A percentile compares a stretch with the other conserved stretches of the same genome.
Evolutionary conservation across 2,113 vertebrate genomes (phyloP).

Genomic region (Microcebus ravelobensis): DNA sequence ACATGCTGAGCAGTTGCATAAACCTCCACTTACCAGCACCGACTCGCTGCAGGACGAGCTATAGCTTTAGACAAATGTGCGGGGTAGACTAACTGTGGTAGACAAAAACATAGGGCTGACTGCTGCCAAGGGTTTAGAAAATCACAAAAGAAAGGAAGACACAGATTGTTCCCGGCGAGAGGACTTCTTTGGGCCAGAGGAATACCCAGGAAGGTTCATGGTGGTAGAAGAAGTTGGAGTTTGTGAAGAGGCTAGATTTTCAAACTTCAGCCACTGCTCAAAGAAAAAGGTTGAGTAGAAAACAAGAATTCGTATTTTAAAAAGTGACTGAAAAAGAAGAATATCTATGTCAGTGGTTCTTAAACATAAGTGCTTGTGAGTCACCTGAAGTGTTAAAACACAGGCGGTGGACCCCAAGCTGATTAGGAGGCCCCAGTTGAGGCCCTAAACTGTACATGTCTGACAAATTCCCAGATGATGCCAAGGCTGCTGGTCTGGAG

Average conservation of each 20-base stretch:
- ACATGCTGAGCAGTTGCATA: not conserved
- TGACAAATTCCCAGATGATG: not conserved
- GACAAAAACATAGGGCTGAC: not conserved
- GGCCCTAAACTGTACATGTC: not conserved
- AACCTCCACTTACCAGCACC: not conserved
- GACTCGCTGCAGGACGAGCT: no score
- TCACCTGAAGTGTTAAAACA: not conserved
- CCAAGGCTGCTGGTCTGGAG: not conserved
- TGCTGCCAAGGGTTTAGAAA: not conserved
- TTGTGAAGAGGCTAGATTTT: not conserved
- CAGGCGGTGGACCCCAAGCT: not conserved
- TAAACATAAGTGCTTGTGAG: not conserved
- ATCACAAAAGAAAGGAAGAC: not conserved
- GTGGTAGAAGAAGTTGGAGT: not conserved
- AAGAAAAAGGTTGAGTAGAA: not conserved
- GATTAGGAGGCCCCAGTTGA: not conserved
- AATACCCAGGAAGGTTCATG: not conserved
- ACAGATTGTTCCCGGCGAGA: not conserved
- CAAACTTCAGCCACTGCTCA: not conserved
- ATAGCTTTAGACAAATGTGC: not conserved
- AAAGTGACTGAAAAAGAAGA: slow-evolving; percentile 12
- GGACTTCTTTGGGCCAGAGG: not conserved
- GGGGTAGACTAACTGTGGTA: not conserved
- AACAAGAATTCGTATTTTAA: not conserved
- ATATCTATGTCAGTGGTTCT: not conserved